Conservation (phyloP, 1,140 invertebrate species). For the Meloidogyne chitwoodi region DNA sequence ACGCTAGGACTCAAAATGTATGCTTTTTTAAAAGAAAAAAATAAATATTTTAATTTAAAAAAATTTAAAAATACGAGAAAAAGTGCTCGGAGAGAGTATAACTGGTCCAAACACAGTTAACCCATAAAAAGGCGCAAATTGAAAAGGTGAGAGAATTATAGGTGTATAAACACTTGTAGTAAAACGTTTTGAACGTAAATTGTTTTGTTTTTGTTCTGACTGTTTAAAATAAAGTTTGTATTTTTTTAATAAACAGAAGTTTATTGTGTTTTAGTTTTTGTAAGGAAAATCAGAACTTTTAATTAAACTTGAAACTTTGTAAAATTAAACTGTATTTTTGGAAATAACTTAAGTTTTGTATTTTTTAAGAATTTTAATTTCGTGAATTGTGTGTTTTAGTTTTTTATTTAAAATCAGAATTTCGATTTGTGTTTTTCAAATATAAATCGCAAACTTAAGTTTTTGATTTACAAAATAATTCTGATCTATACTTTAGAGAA, state of each 20-base stretch:
- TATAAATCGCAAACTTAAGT: too few species aligned
- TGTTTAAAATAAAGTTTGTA: background rate
- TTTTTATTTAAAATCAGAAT: too few species aligned
- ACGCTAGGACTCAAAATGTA: conserved; percentile 20
- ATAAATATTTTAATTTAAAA: background rate
- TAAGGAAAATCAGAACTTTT: background rate
- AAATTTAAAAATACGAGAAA: conserved; percentile 1
- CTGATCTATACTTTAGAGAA: too few species aligned
- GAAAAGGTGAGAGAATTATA: conserved; percentile 24
- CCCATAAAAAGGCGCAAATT: background rate
- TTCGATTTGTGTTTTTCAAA: too few species aligned
- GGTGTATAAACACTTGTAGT: background rate
- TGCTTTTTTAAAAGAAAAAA: conserved; percentile 14
- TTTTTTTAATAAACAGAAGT: too few species aligned
- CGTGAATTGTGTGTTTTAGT: too few species aligned
- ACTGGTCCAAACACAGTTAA: conserved; percentile 17
- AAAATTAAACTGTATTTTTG: too few species aligned
- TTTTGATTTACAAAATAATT: too few species aligned
- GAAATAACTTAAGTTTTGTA: too few species aligned
- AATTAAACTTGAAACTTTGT: background rate
- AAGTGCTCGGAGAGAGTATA: conserved; percentile 26
- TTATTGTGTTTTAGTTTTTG: background rate
- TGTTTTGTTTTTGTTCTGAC: background rate
- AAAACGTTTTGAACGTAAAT: conserved; percentile 11
- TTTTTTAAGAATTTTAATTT: too few species aligned